Percentiles rank a stretch among this genome's conserved stretches.
Evolutionary conservation across 2,888 invertebrate species (phyloP).

Genomic region (Timema cristinae): DNA sequence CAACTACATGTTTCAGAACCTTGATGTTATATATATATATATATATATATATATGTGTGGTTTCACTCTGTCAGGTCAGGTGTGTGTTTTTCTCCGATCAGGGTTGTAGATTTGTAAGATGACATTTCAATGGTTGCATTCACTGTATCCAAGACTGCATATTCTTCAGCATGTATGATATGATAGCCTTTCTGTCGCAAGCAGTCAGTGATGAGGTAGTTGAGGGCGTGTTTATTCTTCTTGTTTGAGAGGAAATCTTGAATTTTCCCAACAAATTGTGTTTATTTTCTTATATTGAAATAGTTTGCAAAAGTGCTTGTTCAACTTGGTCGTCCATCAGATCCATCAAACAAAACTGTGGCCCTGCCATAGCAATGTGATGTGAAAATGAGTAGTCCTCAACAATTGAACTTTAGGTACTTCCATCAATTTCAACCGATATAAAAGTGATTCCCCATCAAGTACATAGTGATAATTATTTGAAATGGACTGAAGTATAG

Average conservation of each 20-base stretch:
- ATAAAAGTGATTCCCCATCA: neutral
- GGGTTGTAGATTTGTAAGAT: neutral
- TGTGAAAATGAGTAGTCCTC: neutral
- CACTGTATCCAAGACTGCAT: neutral
- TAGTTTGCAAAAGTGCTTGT: neutral
- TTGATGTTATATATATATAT: no score
- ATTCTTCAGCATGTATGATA: neutral
- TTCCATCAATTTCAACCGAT: neutral
- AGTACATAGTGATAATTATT: neutral
- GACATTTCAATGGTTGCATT: neutral
- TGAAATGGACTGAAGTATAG: conserved; percentile 2
- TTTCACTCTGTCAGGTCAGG: no score
- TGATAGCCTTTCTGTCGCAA: neutral
- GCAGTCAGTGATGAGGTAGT: neutral
- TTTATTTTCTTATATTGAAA: neutral
- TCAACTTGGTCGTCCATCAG: neutral
- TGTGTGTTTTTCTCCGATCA: no score
- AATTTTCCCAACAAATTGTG: neutral
- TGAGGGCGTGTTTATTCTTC: neutral
- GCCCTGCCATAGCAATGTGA: neutral
- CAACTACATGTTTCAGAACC: no score
- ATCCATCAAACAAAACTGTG: neutral
- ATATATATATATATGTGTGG: no score
- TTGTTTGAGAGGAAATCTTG: neutral
- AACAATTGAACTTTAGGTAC: neutral